Evolutionary conservation across 2,888 invertebrate genomes (phyloP), one percentile per base, ranked within the genome.

Genomic region (Eupithecia subumbrata): DNA sequence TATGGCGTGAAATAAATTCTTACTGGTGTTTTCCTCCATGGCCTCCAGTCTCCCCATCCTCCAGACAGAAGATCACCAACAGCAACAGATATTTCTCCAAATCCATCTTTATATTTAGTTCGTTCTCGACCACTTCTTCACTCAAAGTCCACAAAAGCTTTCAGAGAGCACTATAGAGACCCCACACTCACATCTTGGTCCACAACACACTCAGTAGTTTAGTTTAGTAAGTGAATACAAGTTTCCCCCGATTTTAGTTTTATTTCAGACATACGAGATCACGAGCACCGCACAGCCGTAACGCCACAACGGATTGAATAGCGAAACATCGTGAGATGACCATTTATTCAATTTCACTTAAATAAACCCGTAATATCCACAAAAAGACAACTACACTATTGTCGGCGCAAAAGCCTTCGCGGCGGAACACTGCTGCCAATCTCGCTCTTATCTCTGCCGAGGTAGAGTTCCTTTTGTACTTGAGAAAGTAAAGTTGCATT

Each of bases 281-380:
- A 85, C 89, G 79, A 86, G 84, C 82, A 84, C 89, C 87, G 88
- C 89, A 85, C 91, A 81, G 88, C 83, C 84, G 87, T 88, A 85
- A 83, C 84, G 80, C 89, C 85, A 83, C 88, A 83, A 87, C 82
- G 85, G 89, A 91, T 94, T 93, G 95, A 93, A 89, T 89, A 89
- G 90, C 86, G 86, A 87, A 89, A 91, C 90, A 90, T 90, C 84
- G 88, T 87, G 91, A 91, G 91, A 91, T 92, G 91, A 91, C 92
- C 93, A 93, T 95, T 95, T 95, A 95, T 94, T 92, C 90, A 93
- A 94, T 95, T 95, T 94, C 95, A 91, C 93, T 94, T 93, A 94
- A 94, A 94, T 93, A 93, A 93, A 93, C 91, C 90, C 86, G 93
- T 91, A 91, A 92, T 93, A 89, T 92, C 88, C 88, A 91, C 91